These are phyloP conservation scores for Bombus fervidus DNA, from an alignment of 1,140 invertebrate genomes.

Conservation along the genomic window DNA sequence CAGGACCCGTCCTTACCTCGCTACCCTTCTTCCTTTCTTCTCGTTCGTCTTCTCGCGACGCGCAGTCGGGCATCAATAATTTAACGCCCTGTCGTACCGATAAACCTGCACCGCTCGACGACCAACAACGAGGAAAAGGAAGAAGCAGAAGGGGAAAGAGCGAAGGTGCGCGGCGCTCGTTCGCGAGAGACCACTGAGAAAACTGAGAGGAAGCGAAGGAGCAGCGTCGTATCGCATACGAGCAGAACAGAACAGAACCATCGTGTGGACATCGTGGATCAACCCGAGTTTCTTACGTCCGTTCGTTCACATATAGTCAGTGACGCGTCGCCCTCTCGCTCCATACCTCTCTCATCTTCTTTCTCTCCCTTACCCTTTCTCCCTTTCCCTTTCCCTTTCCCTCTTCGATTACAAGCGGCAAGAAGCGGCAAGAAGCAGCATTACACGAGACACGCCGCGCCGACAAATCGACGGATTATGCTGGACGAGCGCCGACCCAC, in stretches of 20 bases:
- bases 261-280: slow-evolving; percentile 64
- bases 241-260: slow-evolving; percentile 57
- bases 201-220: slow-evolving; percentile 6
- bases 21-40: slow-evolving; percentile 55
- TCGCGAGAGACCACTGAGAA: slow-evolving; percentile 49
- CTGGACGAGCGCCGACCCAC: slow-evolving; percentile 71
- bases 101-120: slow-evolving; percentile 59
- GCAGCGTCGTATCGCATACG: slow-evolving; percentile 28
- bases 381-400: slow-evolving; percentile 61
- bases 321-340: slow-evolving; percentile 71
- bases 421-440: slow-evolving; percentile 77
- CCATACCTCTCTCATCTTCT: slow-evolving; percentile 38
- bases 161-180: slow-evolving; percentile 17
- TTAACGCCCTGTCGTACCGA: slow-evolving; percentile 75
- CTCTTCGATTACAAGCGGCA: slow-evolving; percentile 78
- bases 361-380: slow-evolving; percentile 57
- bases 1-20: slow-evolving; percentile 60
- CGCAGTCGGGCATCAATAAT: slow-evolving; percentile 75
- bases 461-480: slow-evolving; percentile 81
- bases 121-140: slow-evolving; percentile 37
- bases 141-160: slow-evolving; percentile 9
- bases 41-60: slow-evolving; percentile 50
- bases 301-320: slow-evolving; percentile 73
- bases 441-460: slow-evolving; percentile 78
- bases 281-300: slow-evolving; percentile 71